Evolutionary conservation across 2,888 invertebrate species (phyloP).

Genomic region (Eupithecia dodoneata): DNA sequence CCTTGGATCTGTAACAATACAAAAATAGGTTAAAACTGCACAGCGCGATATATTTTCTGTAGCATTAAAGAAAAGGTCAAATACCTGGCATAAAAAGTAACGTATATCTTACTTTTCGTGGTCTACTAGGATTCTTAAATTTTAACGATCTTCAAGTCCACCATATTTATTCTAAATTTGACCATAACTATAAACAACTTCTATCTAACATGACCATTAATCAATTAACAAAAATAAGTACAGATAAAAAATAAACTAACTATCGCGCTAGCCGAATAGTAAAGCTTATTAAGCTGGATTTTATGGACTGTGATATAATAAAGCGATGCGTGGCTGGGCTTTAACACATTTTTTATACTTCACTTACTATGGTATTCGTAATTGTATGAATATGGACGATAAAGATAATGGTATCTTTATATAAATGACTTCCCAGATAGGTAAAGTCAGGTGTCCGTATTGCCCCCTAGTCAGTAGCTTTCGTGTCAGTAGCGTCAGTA

Average conservation of each 20-base stretch:
- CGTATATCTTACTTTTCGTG: neutral
- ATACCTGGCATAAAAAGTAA: neutral
- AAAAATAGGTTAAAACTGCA: neutral
- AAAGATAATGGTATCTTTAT: neutral
- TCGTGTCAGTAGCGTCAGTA: no score
- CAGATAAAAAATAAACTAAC: neutral
- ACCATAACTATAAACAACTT: neutral
- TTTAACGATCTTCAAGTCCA: neutral
- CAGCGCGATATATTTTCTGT: neutral
- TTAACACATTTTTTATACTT: neutral
- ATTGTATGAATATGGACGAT: neutral
- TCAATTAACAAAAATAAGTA: neutral
- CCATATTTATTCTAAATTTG: neutral
- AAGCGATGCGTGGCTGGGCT: neutral
- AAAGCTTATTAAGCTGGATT: conserved; percentile 12
- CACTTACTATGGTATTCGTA: neutral
- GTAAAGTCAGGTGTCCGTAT: neutral
- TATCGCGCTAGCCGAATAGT: conserved; percentile 6
- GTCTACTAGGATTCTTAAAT: neutral
- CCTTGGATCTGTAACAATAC: conserved; percentile 75
- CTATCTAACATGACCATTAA: neutral
- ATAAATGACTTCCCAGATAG: neutral
- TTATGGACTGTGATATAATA: conserved; percentile 15
- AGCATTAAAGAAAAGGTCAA: neutral
- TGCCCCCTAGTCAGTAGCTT: neutral